Conservation (phyloP, 2,888 invertebrate genomes). For the Mythimna ferrago region DNA sequence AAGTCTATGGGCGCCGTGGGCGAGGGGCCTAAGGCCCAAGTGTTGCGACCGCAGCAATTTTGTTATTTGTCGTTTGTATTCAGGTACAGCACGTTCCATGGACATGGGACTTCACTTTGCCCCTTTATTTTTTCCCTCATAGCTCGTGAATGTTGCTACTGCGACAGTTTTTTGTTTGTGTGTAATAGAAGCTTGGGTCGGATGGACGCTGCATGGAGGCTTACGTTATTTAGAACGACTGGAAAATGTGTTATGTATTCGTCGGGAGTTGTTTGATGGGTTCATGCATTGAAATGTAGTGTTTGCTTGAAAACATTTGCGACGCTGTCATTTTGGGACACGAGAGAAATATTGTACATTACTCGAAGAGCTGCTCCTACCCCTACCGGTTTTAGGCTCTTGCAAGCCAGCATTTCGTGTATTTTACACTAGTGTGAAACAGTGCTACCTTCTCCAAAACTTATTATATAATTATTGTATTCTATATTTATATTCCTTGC, state of each 20-base stretch:
- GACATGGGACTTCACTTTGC: slow-evolving; percentile 79
- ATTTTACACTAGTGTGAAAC: too few species aligned
- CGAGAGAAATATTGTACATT: not conserved
- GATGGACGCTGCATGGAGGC: slow-evolving; percentile 37
- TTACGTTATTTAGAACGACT: slow-evolving; percentile 52
- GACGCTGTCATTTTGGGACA: not conserved
- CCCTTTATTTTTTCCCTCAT: slow-evolving; percentile 66
- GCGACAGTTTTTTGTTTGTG: slow-evolving; percentile 55
- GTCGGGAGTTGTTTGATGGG: slow-evolving; percentile 26
- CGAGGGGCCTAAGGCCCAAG: slow-evolving; percentile 28
- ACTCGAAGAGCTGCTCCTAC: too few species aligned
- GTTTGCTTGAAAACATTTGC: slow-evolving; percentile 5
- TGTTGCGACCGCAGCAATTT: slow-evolving; percentile 69
- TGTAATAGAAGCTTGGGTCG: slow-evolving; percentile 25
- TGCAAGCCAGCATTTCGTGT: too few species aligned
- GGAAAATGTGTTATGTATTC: slow-evolving; percentile 46
- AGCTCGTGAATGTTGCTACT: slow-evolving; percentile 62
- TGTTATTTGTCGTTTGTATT: slow-evolving; percentile 82
- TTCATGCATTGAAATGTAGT: slow-evolving; percentile 44
- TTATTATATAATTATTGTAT: too few species aligned
- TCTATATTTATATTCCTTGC: too few species aligned
- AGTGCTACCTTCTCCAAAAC: too few species aligned
- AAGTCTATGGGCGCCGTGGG: too few species aligned
- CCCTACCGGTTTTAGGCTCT: too few species aligned
- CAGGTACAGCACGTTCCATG: slow-evolving; percentile 75